phyloP scores from a whole-genome alignment of 2,888 invertebrate genomes.

The Linnaemya tessellans region DNA sequence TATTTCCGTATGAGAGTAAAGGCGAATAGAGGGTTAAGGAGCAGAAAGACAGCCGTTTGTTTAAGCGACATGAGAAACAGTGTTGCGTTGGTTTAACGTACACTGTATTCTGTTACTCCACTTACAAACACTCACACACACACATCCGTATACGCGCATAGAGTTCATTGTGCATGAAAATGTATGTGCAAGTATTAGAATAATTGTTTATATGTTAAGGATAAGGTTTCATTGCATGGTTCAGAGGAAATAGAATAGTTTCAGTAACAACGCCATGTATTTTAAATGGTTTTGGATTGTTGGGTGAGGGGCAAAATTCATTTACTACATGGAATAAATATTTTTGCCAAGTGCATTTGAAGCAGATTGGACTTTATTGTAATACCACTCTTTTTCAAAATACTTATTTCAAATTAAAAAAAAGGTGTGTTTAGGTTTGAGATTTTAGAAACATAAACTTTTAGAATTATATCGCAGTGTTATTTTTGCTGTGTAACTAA shows the following conservation, averaged over 20 bases:
- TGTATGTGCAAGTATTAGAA: slow-evolving; percentile 31
- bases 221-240: background rate
- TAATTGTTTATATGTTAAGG: slow-evolving; percentile 46
- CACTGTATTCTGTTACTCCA: background rate
- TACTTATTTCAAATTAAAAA: no score
- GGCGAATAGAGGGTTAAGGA: slow-evolving; percentile 20
- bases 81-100: slow-evolving; percentile 5
- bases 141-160: background rate
- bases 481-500: no score
- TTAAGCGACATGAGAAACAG: slow-evolving; percentile 72
- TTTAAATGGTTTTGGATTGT: background rate
- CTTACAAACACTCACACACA: background rate
- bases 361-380: no score
- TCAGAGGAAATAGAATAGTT: background rate
- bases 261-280: background rate
- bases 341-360: background rate
- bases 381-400: no score
- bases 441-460: no score
- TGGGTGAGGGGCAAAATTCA: background rate
- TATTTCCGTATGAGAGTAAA: no score
- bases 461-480: no score
- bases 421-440: no score
- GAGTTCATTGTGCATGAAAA: background rate
- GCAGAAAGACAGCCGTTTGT: slow-evolving; percentile 78
- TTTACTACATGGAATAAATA: background rate